Conservation (phyloP, 2,888 invertebrate species). For the Adineta ricciae region DNA sequence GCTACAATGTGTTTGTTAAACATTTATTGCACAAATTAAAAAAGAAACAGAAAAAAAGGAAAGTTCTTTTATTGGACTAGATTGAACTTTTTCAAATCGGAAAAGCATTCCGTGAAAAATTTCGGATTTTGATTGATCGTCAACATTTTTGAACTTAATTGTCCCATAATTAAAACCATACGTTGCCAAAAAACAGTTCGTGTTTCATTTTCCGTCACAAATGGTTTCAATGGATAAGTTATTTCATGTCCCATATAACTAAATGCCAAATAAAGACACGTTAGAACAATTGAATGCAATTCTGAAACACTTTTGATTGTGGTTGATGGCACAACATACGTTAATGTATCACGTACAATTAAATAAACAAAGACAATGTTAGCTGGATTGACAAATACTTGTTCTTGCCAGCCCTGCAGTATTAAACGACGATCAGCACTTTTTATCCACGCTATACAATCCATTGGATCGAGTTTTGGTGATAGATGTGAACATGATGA, state of each 20-base stretch:
- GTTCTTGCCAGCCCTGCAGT: conserved; percentile 93
- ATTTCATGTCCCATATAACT: conserved; percentile 99
- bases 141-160: conserved; percentile 81
- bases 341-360: conserved; percentile 80
- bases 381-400: conserved; percentile 97
- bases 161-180: conserved; percentile 52
- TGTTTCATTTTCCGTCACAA: conserved; percentile 80
- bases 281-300: conserved; percentile 62
- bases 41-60: no score
- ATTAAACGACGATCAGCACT: conserved; percentile 89
- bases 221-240: conserved; percentile 95
- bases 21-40: neutral
- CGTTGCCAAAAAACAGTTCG: conserved; percentile 96
- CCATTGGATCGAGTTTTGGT: neutral
- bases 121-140: conserved; percentile 93
- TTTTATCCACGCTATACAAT: conserved; percentile 65
- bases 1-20: neutral
- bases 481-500: conserved; percentile 62
- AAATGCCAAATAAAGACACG: conserved; percentile 94
- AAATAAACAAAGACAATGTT: conserved; percentile 98
- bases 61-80: neutral
- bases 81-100: conserved; percentile 67
- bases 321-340: conserved; percentile 35
- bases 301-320: conserved; percentile 40
- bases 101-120: conserved; percentile 96